Evolutionary conservation across 2,888 invertebrate genomes (phyloP).

Genomic region (Ectemnius lituratus): DNA sequence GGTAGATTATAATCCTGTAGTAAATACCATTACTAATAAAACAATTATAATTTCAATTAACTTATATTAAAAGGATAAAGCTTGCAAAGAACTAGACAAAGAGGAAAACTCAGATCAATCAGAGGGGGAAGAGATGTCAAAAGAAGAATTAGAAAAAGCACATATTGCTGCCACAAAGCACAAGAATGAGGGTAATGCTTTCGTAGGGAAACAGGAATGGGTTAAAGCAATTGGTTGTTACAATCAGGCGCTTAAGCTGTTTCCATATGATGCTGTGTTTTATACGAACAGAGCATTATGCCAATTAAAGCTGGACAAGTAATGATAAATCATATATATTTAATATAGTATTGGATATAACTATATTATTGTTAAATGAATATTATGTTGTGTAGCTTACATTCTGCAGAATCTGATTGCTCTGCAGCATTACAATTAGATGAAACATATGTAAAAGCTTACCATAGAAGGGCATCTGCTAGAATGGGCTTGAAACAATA

Average conservation of each 20-base stretch:
- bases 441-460: constrained; percentile 89
- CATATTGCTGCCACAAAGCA: constrained; percentile 83
- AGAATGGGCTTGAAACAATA: constrained; percentile 86
- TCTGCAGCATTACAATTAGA: constrained; percentile 88
- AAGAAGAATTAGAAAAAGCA: constrained; percentile 79
- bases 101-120: constrained; percentile 70
- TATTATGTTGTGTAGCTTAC: constrained; percentile 78
- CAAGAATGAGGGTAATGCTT: constrained; percentile 90
- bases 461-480: constrained; percentile 88
- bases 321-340: constrained; percentile 64
- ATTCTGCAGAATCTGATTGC: constrained; percentile 89
- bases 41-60: background rate
- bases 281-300: constrained; percentile 94
- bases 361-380: background rate
- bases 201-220: constrained; percentile 89
- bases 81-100: constrained; percentile 80
- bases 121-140: constrained; percentile 78
- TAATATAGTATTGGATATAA: constrained; percentile 1
- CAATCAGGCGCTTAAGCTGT: constrained; percentile 90
- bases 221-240: constrained; percentile 92
- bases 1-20: background rate
- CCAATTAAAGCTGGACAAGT: constrained; percentile 89
- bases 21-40: background rate
- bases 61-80: constrained; percentile 79
- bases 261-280: constrained; percentile 88